Percentiles rank a stretch among this genome's conserved stretches.
phyloP scores from a whole-genome alignment of 2,113 vertebrate species.

The Corythornis vintsioides region DNA sequence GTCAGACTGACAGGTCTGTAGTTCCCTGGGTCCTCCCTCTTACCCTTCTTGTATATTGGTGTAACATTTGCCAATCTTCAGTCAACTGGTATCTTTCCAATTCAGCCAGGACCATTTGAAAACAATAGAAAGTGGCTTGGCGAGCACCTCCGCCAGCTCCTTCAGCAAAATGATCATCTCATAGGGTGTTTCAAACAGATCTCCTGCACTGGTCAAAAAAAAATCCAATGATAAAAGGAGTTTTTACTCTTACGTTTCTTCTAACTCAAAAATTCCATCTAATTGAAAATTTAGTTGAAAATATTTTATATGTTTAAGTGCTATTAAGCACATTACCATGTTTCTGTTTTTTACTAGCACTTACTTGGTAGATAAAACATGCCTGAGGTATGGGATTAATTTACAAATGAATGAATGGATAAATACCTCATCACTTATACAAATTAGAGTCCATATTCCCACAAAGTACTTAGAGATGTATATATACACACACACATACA shows the following conservation, averaged over 20 bases:
- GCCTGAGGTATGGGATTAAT: neutral
- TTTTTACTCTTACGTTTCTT: neutral
- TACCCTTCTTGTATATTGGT: too few relatives aligned
- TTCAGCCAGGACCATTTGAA: too few relatives aligned
- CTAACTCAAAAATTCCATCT: neutral
- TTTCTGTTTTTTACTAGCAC: constrained; percentile 8
- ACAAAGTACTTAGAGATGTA: neutral
- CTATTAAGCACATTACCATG: neutral
- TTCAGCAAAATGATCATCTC: neutral
- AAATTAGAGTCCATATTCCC: neutral
- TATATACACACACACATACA: neutral
- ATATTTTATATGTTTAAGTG: neutral
- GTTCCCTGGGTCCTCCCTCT: too few relatives aligned
- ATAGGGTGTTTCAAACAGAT: neutral
- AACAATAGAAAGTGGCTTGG: too few relatives aligned
- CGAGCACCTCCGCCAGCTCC: too few relatives aligned
- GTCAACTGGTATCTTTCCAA: too few relatives aligned
- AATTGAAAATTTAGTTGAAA: neutral
- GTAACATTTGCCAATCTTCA: too few relatives aligned
- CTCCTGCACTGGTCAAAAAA: neutral
- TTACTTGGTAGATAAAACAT: neutral
- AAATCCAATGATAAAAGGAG: neutral
- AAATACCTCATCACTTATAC: neutral
- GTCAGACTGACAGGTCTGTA: too few relatives aligned
- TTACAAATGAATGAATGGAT: neutral